Conservation (phyloP, 2,888 invertebrate genomes). For the Xestobium rufovillosum region DNA sequence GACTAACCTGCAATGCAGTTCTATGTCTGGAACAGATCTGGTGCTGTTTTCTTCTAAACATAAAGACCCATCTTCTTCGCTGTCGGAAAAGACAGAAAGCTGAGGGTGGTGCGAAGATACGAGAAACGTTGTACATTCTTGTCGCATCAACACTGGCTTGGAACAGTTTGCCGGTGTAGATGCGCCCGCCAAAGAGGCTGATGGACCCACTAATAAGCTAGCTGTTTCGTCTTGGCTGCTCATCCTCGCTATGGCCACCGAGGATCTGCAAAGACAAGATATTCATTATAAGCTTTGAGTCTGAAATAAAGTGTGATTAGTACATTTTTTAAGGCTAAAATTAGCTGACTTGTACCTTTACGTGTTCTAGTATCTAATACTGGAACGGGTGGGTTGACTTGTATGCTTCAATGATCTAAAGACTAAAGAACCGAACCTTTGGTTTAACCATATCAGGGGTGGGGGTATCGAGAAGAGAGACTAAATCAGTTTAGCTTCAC, state of each 20-base stretch:
- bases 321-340: too few species aligned
- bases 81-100: slow-evolving; percentile 66
- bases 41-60: slow-evolving; percentile 61
- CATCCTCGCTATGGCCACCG: slow-evolving; percentile 33
- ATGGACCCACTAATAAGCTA: slow-evolving; percentile 62
- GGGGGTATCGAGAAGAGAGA: too few species aligned
- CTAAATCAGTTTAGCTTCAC: too few species aligned
- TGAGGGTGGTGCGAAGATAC: slow-evolving; percentile 60
- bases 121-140: slow-evolving; percentile 74
- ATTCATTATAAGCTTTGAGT: too few species aligned
- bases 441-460: too few species aligned
- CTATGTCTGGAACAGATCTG: slow-evolving; percentile 74
- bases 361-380: too few species aligned
- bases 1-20: slow-evolving; percentile 60
- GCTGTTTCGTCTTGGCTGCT: slow-evolving; percentile 77
- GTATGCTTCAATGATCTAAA: too few species aligned
- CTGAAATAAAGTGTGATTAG: too few species aligned
- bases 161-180: slow-evolving; percentile 47
- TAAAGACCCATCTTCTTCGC: slow-evolving; percentile 66
- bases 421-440: too few species aligned
- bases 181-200: slow-evolving; percentile 48
- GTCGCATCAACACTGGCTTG: slow-evolving; percentile 77
- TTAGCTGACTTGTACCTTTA: too few species aligned
- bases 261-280: too few species aligned
- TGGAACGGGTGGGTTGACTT: too few species aligned